Evolutionary conservation across 2,113 vertebrate species (phyloP).

Genomic region (Ameiurus melas): DNA sequence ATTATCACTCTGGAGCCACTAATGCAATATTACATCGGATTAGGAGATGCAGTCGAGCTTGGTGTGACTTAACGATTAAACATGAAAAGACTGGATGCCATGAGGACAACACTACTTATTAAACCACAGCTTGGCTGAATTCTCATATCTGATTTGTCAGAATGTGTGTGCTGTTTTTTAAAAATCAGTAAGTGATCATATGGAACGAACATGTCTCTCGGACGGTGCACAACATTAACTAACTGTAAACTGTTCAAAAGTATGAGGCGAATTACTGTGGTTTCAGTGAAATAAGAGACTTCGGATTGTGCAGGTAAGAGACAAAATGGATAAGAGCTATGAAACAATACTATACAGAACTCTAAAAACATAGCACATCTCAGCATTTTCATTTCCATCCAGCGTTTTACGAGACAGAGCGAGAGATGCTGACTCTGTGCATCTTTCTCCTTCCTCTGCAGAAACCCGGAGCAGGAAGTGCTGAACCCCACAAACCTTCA

Average conservation of each 20-base stretch:
- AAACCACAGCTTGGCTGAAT: neutral
- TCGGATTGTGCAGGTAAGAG: too few relatives aligned
- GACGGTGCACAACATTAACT: neutral
- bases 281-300: too few relatives aligned
- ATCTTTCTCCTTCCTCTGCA: constrained; percentile 17
- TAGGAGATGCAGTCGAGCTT: neutral
- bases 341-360: neutral
- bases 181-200: neutral
- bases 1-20: neutral
- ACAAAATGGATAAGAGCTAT: neutral
- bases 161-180: neutral
- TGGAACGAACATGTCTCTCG: neutral
- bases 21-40: neutral
- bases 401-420: neutral
- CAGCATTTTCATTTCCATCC: neutral
- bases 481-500: constrained; percentile 29
- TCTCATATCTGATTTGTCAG: neutral
- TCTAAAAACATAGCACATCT: neutral
- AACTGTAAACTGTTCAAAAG: too few relatives aligned
- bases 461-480: constrained; percentile 23
- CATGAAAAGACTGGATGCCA: neutral
- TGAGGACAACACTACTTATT: neutral
- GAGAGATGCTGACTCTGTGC: neutral
- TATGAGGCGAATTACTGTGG: too few relatives aligned
- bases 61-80: neutral